These are phyloP conservation scores for Zoanthus sociatus DNA, from an alignment of 92 coral and sea anemone genomes.

Conservation along the genomic window DNA sequence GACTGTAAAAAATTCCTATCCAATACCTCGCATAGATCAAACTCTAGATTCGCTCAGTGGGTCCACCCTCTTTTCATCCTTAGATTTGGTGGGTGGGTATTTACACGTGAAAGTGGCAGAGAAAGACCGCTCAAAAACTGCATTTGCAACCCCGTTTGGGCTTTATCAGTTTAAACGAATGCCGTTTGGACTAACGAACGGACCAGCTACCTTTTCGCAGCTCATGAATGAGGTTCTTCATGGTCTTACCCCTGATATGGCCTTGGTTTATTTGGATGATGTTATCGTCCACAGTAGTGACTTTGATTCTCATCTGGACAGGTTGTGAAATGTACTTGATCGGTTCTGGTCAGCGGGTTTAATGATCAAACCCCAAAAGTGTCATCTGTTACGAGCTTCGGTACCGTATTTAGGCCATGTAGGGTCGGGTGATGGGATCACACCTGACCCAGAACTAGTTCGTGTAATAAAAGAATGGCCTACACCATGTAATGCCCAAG, in stretches of 20 bases:
- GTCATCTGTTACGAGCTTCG: not conserved
- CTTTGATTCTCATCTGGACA: constrained; percentile 7
- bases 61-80: too few species aligned
- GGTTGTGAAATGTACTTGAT: not conserved
- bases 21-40: not conserved
- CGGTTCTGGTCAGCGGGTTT: constrained; percentile 11
- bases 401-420: too few species aligned
- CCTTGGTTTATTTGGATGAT: constrained; percentile 23
- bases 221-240: constrained; percentile 3
- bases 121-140: constrained; percentile 16
- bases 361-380: constrained; percentile 7
- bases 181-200: constrained; percentile 16
- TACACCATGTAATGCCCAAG: not conserved
- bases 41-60: too few species aligned
- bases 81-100: not conserved
- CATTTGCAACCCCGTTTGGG: constrained; percentile 20
- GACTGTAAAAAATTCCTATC: constrained; percentile 13
- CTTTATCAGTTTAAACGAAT: constrained; percentile 20
- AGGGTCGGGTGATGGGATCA: constrained; percentile 14
- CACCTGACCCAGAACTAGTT: not conserved
- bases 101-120: constrained; percentile 2
- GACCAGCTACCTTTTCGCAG: not conserved
- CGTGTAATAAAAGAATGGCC: not conserved
- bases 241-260: constrained; percentile 27
- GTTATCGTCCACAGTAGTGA: constrained; percentile 6